Conservation (phyloP, 1,140 invertebrate genomes). For the Dermatophagoides farinae region DNA sequence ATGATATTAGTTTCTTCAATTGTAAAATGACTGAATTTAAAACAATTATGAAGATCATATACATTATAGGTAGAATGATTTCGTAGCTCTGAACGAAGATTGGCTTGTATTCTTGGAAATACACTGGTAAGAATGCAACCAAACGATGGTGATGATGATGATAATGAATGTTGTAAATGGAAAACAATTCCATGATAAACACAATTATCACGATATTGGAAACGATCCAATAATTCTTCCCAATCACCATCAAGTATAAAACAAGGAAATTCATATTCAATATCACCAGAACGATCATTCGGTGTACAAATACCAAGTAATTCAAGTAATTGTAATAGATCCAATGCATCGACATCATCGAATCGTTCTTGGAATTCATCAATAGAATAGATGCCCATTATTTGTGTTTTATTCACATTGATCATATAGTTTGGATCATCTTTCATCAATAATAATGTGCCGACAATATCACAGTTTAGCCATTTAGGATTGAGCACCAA, state of each 20-base stretch:
- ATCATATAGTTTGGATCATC: constrained; percentile 28
- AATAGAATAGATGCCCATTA: constrained; percentile 50
- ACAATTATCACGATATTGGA: constrained; percentile 32
- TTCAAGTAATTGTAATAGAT: constrained; percentile 45
- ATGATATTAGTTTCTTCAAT: constrained; percentile 28
- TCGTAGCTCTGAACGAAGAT: constrained; percentile 1
- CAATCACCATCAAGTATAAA: constrained; percentile 51
- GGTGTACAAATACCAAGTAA: constrained; percentile 46
- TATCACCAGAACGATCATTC: constrained; percentile 46
- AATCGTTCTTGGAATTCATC: constrained; percentile 56
- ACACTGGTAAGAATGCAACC: constrained; percentile 39
- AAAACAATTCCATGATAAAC: constrained; percentile 42
- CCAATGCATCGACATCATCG: constrained; percentile 47
- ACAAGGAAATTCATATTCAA: constrained; percentile 61
- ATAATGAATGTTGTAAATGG: constrained; percentile 29
- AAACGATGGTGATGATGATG: constrained; percentile 23
- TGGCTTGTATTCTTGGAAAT: constrained; percentile 47
- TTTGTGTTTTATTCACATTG: constrained; percentile 28
- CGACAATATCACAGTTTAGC: constrained; percentile 47
- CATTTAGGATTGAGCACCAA: constrained; percentile 49
- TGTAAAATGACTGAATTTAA: constrained; percentile 46
- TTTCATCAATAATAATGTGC: constrained; percentile 45
- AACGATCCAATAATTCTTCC: constrained; percentile 48
- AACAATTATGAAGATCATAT: constrained; percentile 54
- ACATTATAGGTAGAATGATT: constrained; percentile 5